Evolutionary conservation across 2,113 vertebrate genomes (phyloP), one percentile per base, ranked within the genome.

Genomic region (Ciconia boyciana): DNA sequence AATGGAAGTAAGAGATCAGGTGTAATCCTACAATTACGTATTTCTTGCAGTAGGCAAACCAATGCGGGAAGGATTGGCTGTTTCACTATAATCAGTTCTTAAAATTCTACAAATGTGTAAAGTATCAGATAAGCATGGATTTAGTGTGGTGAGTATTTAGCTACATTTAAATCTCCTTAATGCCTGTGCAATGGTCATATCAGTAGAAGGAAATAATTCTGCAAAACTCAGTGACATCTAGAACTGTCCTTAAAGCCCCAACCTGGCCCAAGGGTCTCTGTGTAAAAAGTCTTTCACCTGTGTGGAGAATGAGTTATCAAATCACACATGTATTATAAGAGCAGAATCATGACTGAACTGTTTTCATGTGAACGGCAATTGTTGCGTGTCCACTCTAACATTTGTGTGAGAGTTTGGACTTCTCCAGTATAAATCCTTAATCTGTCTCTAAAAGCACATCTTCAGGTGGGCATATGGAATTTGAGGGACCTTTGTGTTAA

Each of bases 31-130:
- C 41, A 69, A 6, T 28, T 46, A 28, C 6, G 13, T 28, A 8
- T 46, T 78, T 77, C 24, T 57, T 79, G 41, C 2, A 39, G 28
- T 15, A 24, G 29, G 36, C 32, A 52, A 17, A 31, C 48, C 0
- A 0, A 8, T 51, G 11, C 2, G 7, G 49, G 9, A 28, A 39
- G 4, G 41, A 48, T 14, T 25, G 6, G 7, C 31, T 36, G 11
- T 72, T 68, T 49, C 69, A 22, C 39, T 55, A 19, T 41, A n/a
- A 49, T 39, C 16, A 31, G 28, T 57, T 61, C 44, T 77, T 20
- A 43, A n/a, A 43, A 17, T 87, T 71, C 61, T 32, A 51, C 32
- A 61, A 60, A 44, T 13, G 22, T 13, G 3, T 39, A 2, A 61
- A 61, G 16, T 44, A 28, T 39, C 41, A 78, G 32, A 10, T 46